Evolutionary conservation across 2,113 vertebrate species (phyloP), one percentile per base, ranked within the genome.

Genomic region (Perca fluviatilis): DNA sequence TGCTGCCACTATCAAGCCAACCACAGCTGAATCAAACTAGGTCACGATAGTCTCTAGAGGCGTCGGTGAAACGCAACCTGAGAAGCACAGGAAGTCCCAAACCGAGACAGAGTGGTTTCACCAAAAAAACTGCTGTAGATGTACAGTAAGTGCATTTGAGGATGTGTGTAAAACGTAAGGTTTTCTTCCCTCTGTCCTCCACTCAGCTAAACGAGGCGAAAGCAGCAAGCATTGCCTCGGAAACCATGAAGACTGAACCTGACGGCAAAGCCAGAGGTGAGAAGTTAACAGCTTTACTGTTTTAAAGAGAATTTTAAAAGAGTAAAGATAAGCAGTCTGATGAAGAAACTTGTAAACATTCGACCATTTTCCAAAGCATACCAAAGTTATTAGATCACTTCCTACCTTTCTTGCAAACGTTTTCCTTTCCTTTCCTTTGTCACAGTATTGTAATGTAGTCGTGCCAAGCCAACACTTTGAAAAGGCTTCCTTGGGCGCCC

Each of bases 201-300:
- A 4, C 36, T 43, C 93, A 98, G 97, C 93, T 74, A 78, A 92
- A 91, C 84, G 96, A 95, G 75, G 98, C 96, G 92, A 99, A 98
- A 95, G 85, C 96, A 74, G 93, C 93, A 70, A 87, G 93, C 40
- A 85, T 91, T 88, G 85, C 95, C 87, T 91, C 96, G 84, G 98
- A 99, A 88, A 92, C 95, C 19, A 93, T 96, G 86, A 99, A 99
- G 96, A 89, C 95, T 8, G 98, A 99, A 90, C 93, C 96, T 74
- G 98, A 99, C 82, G 93, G 88, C 95, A 97, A 96, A 94, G 91
- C 94, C 80, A 99, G 97, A 95, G 95, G 98, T 99, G 94, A 95
- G 95, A 93, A 2, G 3, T 58, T 10, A 14, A 33, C n/a, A 33
- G 16, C 30, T 27, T 23, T 1, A 27, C 47, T 46, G 8, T 19